Evolutionary conservation across 2,113 vertebrate genomes (phyloP), one percentile per base, ranked within the genome.

Genomic region (Fulmarus glacialis): DNA sequence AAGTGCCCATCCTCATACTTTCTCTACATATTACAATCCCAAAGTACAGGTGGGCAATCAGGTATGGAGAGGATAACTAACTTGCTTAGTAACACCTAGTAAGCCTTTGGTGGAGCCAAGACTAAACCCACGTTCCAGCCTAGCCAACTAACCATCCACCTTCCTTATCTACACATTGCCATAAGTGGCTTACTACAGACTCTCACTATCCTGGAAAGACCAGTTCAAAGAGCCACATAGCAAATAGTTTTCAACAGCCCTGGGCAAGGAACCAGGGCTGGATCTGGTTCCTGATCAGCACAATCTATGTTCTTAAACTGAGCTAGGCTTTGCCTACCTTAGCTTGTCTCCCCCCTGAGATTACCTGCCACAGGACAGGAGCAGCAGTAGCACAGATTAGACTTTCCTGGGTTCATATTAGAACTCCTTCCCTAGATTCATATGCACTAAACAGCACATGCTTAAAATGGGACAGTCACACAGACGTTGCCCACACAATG

Each of bases 401-500:
- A 32, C 45, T 15, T n/a, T 24, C 29, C 43, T 29, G 21, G 52
- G 21, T 59, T 89, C 52, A 5, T 4, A 11, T 0, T 13, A 68
- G 48, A 93, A 34, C 32, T 68, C 40, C 5, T 75, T 55, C 62
- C 36, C 74, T 40, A 14, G 47, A 82, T 80, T 73, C 23, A 30
- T 4, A 36, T 1, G 75, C 47, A 21, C 78, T 63, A 34, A 90
- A 75, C 34, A 40, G 48, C 74, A 89, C 43, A 47, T 7, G 70
- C 62, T 83, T 89, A 93, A 95, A 95, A 26, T 68, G 89, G 91
- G 91, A 83, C 64, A 87, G 95, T 95, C 96, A 89, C 89, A 75
- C 26, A 36, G 94, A 84, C 94, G 53, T 87, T 92, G 89, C 87
- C 94, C 93, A 96, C 93, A 32, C 55, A 72, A 27, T 6, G 77